Evolutionary conservation across 2,797 vertebrate species (phyloP).

Genomic region (Poecilia wingei): DNA sequence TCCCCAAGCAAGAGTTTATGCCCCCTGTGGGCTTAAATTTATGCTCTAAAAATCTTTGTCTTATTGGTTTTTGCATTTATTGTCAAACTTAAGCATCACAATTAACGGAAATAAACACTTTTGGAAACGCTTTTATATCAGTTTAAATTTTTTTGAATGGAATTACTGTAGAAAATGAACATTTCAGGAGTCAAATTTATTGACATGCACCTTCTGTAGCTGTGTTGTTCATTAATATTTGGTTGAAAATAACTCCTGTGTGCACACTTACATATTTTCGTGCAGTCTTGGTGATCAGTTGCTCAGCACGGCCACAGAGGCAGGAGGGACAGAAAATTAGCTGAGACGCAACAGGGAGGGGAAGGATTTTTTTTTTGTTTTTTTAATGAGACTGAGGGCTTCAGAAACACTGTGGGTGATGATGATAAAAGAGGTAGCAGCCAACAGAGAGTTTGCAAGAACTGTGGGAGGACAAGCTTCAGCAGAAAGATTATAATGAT

Average conservation of each 20-base stretch:
- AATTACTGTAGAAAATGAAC: not conserved
- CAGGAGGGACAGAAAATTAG: slow-evolving; percentile 23
- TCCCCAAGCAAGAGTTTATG: not conserved
- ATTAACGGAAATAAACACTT: not conserved
- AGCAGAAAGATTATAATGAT: slow-evolving; percentile 52
- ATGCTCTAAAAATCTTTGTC: not conserved
- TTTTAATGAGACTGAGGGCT: slow-evolving; percentile 14
- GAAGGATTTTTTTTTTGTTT: slow-evolving; percentile 13
- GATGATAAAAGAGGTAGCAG: slow-evolving; percentile 44
- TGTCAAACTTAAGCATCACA: not conserved
- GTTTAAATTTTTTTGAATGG: not conserved
- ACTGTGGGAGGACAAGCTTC: slow-evolving; percentile 41
- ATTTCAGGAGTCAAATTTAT: not conserved
- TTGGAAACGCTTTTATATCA: not conserved
- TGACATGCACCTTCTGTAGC: not conserved
- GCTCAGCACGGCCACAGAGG: slow-evolving; percentile 6
- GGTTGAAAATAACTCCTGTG: not conserved
- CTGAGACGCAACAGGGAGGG: slow-evolving; percentile 8
- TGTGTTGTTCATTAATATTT: not conserved
- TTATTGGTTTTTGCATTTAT: not conserved
- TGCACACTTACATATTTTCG: slow-evolving; percentile 1
- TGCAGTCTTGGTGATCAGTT: not conserved
- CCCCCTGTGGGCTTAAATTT: not conserved
- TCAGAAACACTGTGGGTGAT: slow-evolving; percentile 35
- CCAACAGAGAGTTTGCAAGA: slow-evolving; percentile 33